These are phyloP conservation scores for Stegostoma tigrinum DNA, from an alignment of 2,113 vertebrate genomes.

Conservation along the genomic window DNA sequence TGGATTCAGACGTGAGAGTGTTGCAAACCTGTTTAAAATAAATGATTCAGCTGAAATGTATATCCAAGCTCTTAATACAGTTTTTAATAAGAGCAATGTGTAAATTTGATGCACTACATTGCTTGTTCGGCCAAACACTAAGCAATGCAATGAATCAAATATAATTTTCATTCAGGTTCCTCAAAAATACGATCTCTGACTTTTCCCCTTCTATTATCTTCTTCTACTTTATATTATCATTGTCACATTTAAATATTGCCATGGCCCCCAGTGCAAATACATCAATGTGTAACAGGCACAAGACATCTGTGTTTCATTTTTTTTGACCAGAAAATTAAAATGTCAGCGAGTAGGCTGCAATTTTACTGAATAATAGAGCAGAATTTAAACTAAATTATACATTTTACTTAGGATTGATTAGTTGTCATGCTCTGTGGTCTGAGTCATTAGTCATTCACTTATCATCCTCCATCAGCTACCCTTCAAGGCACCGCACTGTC, in stretches of 20 bases:
- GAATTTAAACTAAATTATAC: slow-evolving; percentile 34
- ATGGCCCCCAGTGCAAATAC: neutral
- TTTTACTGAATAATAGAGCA: slow-evolving; percentile 24
- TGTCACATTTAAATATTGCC: neutral
- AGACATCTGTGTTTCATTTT: neutral
- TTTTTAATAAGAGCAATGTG: neutral
- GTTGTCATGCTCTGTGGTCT: neutral
- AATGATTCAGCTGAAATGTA: neutral
- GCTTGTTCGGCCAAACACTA: neutral
- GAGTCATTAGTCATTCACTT: slow-evolving; percentile 15
- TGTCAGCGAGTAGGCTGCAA: neutral
- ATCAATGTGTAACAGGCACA: neutral
- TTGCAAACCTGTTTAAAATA: neutral
- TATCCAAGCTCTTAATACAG: neutral
- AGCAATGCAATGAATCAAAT: neutral
- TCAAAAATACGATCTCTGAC: neutral
- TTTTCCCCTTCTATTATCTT: neutral
- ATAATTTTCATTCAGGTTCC: neutral
- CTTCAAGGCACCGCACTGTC: neutral
- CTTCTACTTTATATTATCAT: neutral
- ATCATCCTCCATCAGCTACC: neutral
- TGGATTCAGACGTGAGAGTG: neutral
- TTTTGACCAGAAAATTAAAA: slow-evolving; percentile 28
- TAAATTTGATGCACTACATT: neutral
- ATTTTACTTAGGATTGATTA: slow-evolving; percentile 27